Evolutionary conservation across 2,113 vertebrate genomes (phyloP).

Genomic region (Phasianus colchicus): DNA sequence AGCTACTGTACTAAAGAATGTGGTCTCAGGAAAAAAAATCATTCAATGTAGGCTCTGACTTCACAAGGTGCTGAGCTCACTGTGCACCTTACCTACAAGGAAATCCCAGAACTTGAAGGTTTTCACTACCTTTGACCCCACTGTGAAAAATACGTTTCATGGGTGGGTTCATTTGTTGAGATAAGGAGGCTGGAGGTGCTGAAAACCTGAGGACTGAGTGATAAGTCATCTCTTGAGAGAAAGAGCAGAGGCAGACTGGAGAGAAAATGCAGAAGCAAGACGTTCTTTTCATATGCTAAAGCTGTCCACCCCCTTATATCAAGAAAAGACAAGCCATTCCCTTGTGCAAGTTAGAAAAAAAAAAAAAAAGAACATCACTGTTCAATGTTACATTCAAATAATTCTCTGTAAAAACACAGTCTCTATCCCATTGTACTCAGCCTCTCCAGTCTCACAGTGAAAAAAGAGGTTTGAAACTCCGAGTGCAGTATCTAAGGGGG

Average conservation of each 20-base stretch:
- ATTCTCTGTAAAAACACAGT: not conserved
- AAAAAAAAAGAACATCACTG: not conserved
- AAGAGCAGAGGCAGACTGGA: conserved; percentile 1
- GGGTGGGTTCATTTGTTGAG: not conserved
- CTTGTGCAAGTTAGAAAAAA: not conserved
- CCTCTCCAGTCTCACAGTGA: not conserved
- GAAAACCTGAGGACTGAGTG: not conserved
- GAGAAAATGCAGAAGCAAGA: conserved; percentile 20
- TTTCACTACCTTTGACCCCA: fast-evolving
- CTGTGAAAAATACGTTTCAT: not conserved
- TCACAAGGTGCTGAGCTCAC: not conserved
- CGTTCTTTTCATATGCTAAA: conserved; percentile 42
- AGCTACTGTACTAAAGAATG: not conserved
- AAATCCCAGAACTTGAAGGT: not conserved
- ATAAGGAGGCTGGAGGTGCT: not conserved
- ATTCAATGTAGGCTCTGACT: not conserved
- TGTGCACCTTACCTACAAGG: not conserved
- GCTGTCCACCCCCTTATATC: conserved; percentile 53
- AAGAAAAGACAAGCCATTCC: conserved; percentile 34
- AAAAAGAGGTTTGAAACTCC: not conserved
- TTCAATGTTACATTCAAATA: not conserved
- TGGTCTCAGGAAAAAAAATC: not conserved
- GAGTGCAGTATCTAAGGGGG: not conserved
- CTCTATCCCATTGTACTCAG: not conserved
- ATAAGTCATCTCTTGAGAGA: not conserved